Base-by-base conservation (phyloP, 2,113 vertebrate species). In the Tinamus guttatus region DNA sequence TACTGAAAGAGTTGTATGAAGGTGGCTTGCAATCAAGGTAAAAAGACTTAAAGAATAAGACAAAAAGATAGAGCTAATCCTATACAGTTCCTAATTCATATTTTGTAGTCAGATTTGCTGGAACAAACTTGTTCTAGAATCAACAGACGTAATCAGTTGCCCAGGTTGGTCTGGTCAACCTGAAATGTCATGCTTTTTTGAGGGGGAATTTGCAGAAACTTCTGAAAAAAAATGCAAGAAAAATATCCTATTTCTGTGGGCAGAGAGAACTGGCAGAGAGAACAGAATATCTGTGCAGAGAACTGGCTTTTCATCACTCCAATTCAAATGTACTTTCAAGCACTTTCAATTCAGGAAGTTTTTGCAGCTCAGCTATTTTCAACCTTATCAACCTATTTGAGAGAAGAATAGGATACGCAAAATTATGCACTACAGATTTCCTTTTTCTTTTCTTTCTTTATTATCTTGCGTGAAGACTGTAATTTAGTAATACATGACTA, bases 41-140 rank as follows among this genome's bases (percentile, higher is more conserved):
- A 84, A 89, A 94, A 4, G 16, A 73, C 16, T 81, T 32, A 87
- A 89, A 86, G 21, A 82, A n/a, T 18, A 51, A 51, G 69, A 84
- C n/a, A 91, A 84, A 91, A 81, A 65, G 5, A 6, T 85, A 58
- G 68, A 84, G 20, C 28, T 83, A 77, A 74, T 58, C 34, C 40
- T 74, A 8, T 34, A 28, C 32, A 24, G n/a, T 77, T 32, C 40
- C 10, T 8, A 58, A 74, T 89, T 65, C 62, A 77, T n/a, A 69
- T 7, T 90, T 83, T 77, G 11, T 38, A 73, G 54, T 47, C 15
- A 85, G 36, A 52, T 3, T 81, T 30, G 19, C 13, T 1, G 9
- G 36, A 80, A 68, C 3, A 25, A 73, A 56, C 5, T 54, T 49
- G 9, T 83, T 24, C 5, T 68, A 74, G 82, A 86, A 73, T 41